phyloP scores from a whole-genome alignment of 2,797 vertebrate genomes.

The Phoxinus dragarum region DNA sequence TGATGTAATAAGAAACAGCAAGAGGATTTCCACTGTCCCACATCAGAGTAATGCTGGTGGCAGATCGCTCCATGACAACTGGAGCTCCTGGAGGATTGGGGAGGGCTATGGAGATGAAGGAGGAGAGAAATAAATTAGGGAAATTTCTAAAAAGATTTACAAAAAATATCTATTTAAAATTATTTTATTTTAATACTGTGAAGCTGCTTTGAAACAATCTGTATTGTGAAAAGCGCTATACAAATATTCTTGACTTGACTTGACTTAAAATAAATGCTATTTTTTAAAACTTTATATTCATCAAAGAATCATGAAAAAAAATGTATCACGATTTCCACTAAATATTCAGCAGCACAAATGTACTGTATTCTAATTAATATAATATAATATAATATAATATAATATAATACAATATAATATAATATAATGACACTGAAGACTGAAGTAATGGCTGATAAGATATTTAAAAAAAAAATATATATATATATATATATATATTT shows the following conservation, averaged over 20 bases:
- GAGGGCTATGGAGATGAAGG: constrained; percentile 81
- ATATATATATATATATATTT: no score
- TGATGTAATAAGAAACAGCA: constrained; percentile 96
- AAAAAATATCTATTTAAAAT: neutral
- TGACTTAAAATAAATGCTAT: neutral
- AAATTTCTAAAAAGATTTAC: neutral
- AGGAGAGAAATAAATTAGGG: neutral
- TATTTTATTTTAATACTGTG: no score
- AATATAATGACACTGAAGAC: neutral
- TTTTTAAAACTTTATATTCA: neutral
- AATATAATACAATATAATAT: neutral
- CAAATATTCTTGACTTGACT: no score
- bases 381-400: neutral
- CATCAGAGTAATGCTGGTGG: constrained; percentile 96
- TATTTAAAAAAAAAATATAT: no score
- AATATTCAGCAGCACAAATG: neutral
- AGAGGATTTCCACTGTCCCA: constrained; percentile 99
- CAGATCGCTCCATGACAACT: constrained; percentile 94
- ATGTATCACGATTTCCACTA: neutral
- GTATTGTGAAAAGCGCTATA: no score
- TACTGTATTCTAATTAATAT: neutral
- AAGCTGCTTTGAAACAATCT: no score
- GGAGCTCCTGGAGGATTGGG: constrained; percentile 93
- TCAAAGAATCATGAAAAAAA: neutral
- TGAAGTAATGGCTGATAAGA: neutral